phyloP scores from a whole-genome alignment of 2,888 invertebrate genomes.

The Leptopilina drosophilae region DNA sequence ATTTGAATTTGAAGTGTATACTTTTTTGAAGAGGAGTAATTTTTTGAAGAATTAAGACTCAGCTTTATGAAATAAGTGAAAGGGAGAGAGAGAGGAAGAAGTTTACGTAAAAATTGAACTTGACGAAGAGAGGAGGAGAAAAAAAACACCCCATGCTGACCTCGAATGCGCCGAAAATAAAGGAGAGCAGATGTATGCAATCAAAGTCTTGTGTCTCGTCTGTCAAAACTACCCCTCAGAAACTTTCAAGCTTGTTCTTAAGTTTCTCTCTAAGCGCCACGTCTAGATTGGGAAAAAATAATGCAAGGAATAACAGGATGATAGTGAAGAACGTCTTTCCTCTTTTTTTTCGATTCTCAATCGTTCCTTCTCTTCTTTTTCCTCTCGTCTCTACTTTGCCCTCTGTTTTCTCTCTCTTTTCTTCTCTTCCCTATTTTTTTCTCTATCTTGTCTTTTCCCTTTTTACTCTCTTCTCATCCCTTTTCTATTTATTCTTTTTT shows the following conservation, averaged over 20 bases:
- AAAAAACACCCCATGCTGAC: conserved; percentile 50
- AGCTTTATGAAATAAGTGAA: too few species aligned
- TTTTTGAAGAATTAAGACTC: too few species aligned
- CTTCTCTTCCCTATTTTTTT: too few species aligned
- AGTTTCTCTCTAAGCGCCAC: conserved; percentile 54
- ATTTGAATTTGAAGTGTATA: too few species aligned
- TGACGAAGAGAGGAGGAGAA: neutral
- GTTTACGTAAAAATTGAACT: neutral
- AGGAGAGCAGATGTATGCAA: conserved; percentile 68
- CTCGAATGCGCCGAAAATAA: conserved; percentile 52
- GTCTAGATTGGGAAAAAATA: conserved; percentile 60
- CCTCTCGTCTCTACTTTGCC: conserved; percentile 46
- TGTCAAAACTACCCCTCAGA: conserved; percentile 61
- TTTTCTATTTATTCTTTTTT: conserved; percentile 24
- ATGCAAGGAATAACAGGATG: conserved; percentile 57
- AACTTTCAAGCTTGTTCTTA: neutral
- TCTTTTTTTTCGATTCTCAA: neutral
- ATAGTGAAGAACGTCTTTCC: conserved; percentile 39
- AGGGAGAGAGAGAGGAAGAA: neutral
- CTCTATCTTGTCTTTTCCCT: conserved; percentile 5
- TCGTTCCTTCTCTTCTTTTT: conserved; percentile 18
- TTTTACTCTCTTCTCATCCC: conserved; percentile 36
- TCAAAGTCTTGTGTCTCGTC: conserved; percentile 65
- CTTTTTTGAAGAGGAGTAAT: too few species aligned
- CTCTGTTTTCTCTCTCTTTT: conserved; percentile 46